Evolutionary conservation across 2,113 vertebrate species (phyloP).

Genomic region (Tragelaphus buxtoni): DNA sequence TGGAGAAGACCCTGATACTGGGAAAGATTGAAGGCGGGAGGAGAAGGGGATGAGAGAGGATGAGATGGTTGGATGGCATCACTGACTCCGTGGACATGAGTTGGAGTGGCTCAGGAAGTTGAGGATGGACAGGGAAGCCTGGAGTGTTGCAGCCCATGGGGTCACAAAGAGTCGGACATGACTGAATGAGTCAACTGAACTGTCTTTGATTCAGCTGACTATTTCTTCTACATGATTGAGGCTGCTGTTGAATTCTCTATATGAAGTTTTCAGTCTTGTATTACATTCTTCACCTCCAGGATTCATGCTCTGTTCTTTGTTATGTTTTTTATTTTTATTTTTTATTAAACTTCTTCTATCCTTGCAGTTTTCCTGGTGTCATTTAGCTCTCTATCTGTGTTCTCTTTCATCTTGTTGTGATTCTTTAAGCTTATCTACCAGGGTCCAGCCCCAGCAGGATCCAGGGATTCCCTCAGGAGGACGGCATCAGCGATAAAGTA

Average conservation of each 20-base stretch:
- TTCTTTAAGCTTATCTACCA: neutral
- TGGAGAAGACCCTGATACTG: neutral
- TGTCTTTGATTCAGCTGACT: neutral
- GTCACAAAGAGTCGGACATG: neutral
- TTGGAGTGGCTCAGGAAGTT: neutral
- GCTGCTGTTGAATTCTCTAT: neutral
- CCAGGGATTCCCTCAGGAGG: no score
- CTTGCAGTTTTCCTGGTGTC: neutral
- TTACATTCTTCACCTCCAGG: neutral
- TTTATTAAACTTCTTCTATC: neutral
- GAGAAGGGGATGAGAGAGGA: neutral
- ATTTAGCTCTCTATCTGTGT: neutral
- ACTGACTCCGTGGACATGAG: fast-evolving
- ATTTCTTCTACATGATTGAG: neutral
- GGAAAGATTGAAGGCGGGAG: neutral
- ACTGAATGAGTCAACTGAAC: neutral
- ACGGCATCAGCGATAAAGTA: no score
- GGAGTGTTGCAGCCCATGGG: fast-evolving
- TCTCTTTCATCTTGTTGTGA: neutral
- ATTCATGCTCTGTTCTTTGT: neutral
- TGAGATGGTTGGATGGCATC: neutral
- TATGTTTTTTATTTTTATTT: neutral
- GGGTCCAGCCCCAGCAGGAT: no score
- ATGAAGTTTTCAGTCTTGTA: neutral
- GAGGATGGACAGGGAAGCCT: neutral